Evolutionary conservation across 2,888 invertebrate genomes (phyloP).

Genomic region (Rotaria magnacalcarata): DNA sequence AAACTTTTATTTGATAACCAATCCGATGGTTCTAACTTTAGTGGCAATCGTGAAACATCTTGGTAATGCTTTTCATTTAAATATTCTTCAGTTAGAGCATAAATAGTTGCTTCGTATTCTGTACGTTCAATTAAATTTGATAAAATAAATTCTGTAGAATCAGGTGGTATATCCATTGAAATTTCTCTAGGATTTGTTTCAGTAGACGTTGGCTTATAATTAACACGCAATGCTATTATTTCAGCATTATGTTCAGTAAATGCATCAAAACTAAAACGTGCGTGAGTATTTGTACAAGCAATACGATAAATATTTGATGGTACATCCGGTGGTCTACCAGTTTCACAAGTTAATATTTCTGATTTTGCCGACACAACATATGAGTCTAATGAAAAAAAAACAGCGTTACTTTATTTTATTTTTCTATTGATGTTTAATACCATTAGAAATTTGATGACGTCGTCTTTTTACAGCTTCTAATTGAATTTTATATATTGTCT

Average conservation of each 20-base stretch:
- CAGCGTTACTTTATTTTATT: not conserved
- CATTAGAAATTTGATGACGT: constrained; percentile 52
- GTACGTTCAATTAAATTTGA: constrained; percentile 55
- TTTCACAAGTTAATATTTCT: constrained; percentile 53
- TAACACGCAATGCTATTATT: constrained; percentile 51
- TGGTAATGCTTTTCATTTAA: constrained; percentile 55
- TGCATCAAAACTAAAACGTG: constrained; percentile 57
- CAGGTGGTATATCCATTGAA: constrained; percentile 53
- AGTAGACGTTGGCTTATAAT: not conserved
- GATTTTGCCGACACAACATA: constrained; percentile 57
- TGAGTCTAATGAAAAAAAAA: constrained; percentile 46
- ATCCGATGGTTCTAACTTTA: constrained; percentile 52
- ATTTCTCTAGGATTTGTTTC: not conserved
- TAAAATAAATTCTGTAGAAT: constrained; percentile 52
- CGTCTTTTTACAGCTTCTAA: constrained; percentile 57
- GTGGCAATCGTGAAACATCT: constrained; percentile 51
- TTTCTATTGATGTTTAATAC: not conserved
- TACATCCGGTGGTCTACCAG: constrained; percentile 56
- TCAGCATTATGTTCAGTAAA: constrained; percentile 56
- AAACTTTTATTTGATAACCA: constrained; percentile 57
- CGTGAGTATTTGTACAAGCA: constrained; percentile 55
- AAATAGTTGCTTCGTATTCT: constrained; percentile 56
- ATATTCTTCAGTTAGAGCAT: constrained; percentile 58
- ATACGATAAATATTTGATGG: constrained; percentile 56
- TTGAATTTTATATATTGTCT: constrained; percentile 55